Evolutionary conservation across 2,888 invertebrate genomes (phyloP), one percentile per base, ranked within the genome.

Genomic region (Antheraea yamamai): DNA sequence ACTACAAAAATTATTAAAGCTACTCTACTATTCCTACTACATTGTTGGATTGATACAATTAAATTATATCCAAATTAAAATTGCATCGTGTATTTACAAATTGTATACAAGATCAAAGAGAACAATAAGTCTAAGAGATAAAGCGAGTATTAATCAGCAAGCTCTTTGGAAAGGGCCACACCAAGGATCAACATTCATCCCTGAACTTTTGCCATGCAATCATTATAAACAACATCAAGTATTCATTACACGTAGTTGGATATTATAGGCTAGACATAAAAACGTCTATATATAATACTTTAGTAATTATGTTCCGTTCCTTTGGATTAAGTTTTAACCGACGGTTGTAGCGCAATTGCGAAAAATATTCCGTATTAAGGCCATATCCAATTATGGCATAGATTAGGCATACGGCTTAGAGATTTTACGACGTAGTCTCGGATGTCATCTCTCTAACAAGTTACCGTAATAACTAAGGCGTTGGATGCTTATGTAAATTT

Each of bases 401-500:
- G 64, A 66, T 39, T n/a, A 30, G 30, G n/a, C 52, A 39, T 35
- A 39, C 35, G 35, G 35, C 58, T n/a, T 80, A 77, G 78, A 73
- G 70, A 78, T 77, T 76, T 73, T 66, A 76, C 73, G 47, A 30
- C 55, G 14, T 35, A 58, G 26, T 70, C 71, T 55, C 39, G 6
- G 23, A 64, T n/a, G 71, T 61, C n/a, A 64, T 72, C 55, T 30
- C 47, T 18, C 71, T 52, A 68, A 30, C 71, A 35, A 74, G 72
- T 23, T 58, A 55, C 66, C 75, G 74, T 79, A 78, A 79, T 79
- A 81, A 82, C 76, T 76, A 78, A 79, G 76, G 77, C 79, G 78
- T 79, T 73, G 81, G 82, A 81, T 78, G 74, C 58, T 78, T 80
- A 81, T 79, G 78, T 79, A 78, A 79, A 82, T 79, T 80, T 76